phyloP scores from a whole-genome alignment of 2,888 invertebrate genomes.

The Parnassius glacialis region DNA sequence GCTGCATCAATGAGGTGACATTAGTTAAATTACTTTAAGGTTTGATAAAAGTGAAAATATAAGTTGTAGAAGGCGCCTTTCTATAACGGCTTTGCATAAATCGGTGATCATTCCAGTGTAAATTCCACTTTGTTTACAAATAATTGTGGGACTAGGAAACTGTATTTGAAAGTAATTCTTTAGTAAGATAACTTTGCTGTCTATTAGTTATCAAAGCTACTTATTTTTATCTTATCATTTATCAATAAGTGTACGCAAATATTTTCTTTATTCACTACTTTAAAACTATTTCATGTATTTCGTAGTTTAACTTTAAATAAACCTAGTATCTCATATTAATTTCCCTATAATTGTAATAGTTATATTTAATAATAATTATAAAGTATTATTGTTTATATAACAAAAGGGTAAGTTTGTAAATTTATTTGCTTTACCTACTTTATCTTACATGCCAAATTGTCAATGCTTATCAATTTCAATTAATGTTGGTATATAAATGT shows the following conservation, averaged over 20 bases:
- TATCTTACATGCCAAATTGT: too few relatives aligned
- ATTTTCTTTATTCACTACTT: conserved; percentile 22
- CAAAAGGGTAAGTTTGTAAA: background rate
- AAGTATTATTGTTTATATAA: background rate
- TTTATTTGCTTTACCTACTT: too few relatives aligned
- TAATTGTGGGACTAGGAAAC: conserved; percentile 21
- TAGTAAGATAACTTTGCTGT: conserved; percentile 19
- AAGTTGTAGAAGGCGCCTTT: conserved; percentile 51
- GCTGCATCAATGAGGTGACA: conserved; percentile 19
- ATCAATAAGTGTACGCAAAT: conserved; percentile 38
- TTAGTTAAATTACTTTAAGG: conserved; percentile 11
- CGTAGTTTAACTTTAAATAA: too few relatives aligned
- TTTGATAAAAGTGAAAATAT: conserved; percentile 4
- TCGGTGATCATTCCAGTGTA: conserved; percentile 35
- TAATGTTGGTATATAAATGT: too few relatives aligned
- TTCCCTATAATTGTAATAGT: background rate
- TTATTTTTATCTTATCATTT: conserved; percentile 46
- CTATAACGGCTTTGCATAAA: conserved; percentile 51
- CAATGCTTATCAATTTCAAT: too few relatives aligned
- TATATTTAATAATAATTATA: background rate
- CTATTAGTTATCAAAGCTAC: conserved; percentile 35
- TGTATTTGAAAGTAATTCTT: conserved; percentile 12
- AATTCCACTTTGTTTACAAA: conserved; percentile 37
- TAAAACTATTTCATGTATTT: background rate
- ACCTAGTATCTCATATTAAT: too few relatives aligned